Percentiles rank a stretch among this genome's conserved stretches.
phyloP scores from a whole-genome alignment of 1,140 invertebrate species.

The Hylaeus anthracinus region DNA sequence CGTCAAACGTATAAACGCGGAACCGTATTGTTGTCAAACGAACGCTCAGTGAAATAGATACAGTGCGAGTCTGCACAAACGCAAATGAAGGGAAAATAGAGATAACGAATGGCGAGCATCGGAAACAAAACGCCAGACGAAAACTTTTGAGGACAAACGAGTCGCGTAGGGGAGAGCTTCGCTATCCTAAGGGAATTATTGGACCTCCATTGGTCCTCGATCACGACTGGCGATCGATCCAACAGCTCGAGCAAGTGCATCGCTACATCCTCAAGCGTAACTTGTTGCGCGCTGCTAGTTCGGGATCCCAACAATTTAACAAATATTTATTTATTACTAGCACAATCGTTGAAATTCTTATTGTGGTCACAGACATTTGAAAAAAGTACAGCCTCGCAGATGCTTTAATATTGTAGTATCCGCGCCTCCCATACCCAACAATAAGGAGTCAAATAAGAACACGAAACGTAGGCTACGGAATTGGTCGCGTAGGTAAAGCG shows the following conservation, averaged over 20 bases:
- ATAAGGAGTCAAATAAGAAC: too few relatives aligned
- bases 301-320: too few relatives aligned
- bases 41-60: background rate
- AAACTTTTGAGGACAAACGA: background rate
- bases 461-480: too few relatives aligned
- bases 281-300: slow-evolving; percentile 11
- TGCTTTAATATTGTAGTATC: too few relatives aligned
- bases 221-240: background rate
- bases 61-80: background rate
- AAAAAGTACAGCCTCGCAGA: too few relatives aligned
- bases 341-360: too few relatives aligned
- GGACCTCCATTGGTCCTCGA: background rate
- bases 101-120: background rate
- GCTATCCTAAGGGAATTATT: background rate
- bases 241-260: background rate
- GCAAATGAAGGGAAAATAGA: background rate
- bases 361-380: too few relatives aligned
- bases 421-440: too few relatives aligned
- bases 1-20: background rate
- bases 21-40: background rate
- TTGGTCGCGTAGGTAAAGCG: too few relatives aligned
- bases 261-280: background rate
- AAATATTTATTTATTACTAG: too few relatives aligned
- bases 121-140: background rate
- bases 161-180: background rate